Conservation (phyloP, 2,888 invertebrate genomes). For the Leptinotarsa juncta region DNA sequence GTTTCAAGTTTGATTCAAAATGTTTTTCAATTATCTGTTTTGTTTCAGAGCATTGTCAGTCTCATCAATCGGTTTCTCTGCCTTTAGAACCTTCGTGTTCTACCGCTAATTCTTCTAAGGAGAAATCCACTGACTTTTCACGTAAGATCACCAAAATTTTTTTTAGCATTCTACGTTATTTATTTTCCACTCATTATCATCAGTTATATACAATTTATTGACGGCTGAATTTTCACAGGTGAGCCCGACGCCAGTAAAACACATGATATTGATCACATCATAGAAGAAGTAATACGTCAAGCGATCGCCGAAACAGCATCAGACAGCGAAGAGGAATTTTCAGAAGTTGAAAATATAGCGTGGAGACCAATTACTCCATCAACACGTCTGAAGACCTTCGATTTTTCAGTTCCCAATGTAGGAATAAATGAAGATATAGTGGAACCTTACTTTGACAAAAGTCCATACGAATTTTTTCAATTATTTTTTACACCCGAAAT, state of each 20-base stretch:
- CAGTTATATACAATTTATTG: constrained; percentile 17
- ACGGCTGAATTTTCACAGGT: constrained; percentile 24
- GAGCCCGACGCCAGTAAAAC: constrained; percentile 25
- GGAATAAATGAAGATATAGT: constrained; percentile 26
- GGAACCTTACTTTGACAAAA: constrained; percentile 26
- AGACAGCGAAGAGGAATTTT: constrained; percentile 25
- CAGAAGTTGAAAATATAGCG: constrained; percentile 23
- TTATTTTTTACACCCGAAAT: constrained; percentile 26
- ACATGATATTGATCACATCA: constrained; percentile 23
- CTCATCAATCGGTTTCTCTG: constrained; percentile 12
- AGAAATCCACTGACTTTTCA: constrained; percentile 16
- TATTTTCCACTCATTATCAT: neutral
- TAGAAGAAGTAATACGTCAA: constrained; percentile 25
- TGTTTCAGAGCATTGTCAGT: constrained; percentile 24
- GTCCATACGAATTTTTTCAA: constrained; percentile 27
- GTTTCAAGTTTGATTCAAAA: constrained; percentile 20
- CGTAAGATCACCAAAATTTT: constrained; percentile 22
- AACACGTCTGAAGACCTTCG: constrained; percentile 22
- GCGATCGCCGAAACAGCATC: constrained; percentile 21
- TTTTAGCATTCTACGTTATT: no score
- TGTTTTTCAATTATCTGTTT: constrained; percentile 11
- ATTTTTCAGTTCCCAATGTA: constrained; percentile 25
- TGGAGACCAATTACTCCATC: constrained; percentile 27
- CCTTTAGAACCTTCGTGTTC: constrained; percentile 23
- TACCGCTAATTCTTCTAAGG: constrained; percentile 21